Base-by-base conservation (phyloP, 2,888 invertebrate genomes). In the Tetragnatha montana region DNA sequence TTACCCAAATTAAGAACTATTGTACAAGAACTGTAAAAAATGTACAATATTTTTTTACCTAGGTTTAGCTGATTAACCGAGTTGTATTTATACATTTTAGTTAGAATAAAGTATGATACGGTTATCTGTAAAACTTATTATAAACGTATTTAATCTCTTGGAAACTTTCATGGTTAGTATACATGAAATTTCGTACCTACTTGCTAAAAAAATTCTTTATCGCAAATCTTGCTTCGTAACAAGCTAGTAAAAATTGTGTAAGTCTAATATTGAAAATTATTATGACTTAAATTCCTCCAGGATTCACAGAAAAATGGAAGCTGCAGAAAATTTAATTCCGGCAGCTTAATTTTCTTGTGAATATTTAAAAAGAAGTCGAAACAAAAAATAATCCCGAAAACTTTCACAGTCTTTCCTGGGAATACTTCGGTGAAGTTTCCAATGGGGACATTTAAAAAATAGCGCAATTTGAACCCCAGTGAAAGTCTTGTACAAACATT, bases 401-500 rank as follows among this genome's bases (percentile, higher is more conserved):
- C 8, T 60, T 60, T 60, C 60, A 17, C 14, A 4, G 60, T 17
- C 60, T 60, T 60, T 17, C 60, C 12, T 60, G 60, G 60, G 60
- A 60, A 60, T 60, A 17, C 60, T 12, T 12, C 10, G 60, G 7
- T 8, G 60, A 60, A 60, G 17, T 60, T 60, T 60, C 17, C 60
- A 60, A 17, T 17, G 60, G 17, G 60, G 60, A 60, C 60, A 60
- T 60, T 60, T 60, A 60, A 60, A 60, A 60, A 60, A 60, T 60
- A 17, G 60, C 60, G 60, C 60, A 60, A 60, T 4, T 60, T 8
- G 60, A 60, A 60, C 60, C 60, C 60, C 60, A 6, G 60, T 60
- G 60, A 51, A 78, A 82, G 73, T n/a, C 35, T 74, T 82, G n/a
- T 74, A n/a, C 82, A 82, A 74, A 82, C 82, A 82, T 74, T 82